Evolutionary conservation across 2,797 vertebrate genomes (phyloP).

Genomic region (Galago senegalensis): DNA sequence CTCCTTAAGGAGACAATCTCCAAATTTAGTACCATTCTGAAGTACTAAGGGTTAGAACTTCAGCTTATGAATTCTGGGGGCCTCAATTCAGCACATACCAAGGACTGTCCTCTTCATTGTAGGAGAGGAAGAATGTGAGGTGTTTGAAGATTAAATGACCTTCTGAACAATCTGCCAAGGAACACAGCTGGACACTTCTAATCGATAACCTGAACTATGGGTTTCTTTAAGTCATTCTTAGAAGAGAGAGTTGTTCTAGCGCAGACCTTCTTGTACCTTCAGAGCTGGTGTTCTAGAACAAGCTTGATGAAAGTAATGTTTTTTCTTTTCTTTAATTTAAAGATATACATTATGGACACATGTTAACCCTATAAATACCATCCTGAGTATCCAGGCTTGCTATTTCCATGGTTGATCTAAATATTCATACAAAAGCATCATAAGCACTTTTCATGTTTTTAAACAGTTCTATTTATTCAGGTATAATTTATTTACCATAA

Average conservation of each 20-base stretch:
- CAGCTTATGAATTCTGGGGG: not conserved
- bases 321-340: conserved; percentile 53
- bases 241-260: conserved; percentile 6
- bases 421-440: conserved; percentile 45
- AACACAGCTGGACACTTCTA: not conserved
- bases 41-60: not conserved
- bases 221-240: not conserved
- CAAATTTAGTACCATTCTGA: conserved; percentile 21
- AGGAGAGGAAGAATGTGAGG: not conserved
- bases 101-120: not conserved
- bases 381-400: not conserved
- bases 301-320: conserved; percentile 30
- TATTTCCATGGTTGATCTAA: conserved; percentile 43
- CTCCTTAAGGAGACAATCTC: not conserved
- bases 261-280: not conserved
- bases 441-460: conserved; percentile 28
- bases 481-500: not conserved
- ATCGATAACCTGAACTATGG: not conserved
- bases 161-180: not conserved
- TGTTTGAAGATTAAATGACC: not conserved
- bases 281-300: conserved; percentile 18
- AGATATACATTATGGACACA: conserved; percentile 51
- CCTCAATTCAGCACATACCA: not conserved
- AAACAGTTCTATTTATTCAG: conserved; percentile 6
- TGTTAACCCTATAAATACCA: conserved; percentile 28